Conservation (phyloP, 1,140 invertebrate species). For the Tetramorium simillimum region DNA sequence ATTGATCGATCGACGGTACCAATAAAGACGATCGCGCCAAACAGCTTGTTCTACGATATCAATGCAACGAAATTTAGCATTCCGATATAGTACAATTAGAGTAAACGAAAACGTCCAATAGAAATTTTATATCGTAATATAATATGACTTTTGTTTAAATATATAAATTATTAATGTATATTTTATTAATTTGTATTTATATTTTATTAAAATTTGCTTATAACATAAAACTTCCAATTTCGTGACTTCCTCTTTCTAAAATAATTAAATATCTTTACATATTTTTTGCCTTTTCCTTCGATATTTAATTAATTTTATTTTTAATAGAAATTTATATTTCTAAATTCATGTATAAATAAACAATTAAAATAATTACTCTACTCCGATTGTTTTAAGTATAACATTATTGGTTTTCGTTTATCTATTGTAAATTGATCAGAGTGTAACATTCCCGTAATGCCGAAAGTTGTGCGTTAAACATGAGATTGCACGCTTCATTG, state of each 20-base stretch:
- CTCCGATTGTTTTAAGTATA: not conserved
- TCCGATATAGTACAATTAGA: not conserved
- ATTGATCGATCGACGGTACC: slow-evolving; percentile 53
- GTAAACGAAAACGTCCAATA: not conserved
- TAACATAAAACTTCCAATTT: slow-evolving; percentile 10
- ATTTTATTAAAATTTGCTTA: not conserved
- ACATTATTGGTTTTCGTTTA: not conserved
- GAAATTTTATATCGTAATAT: not conserved
- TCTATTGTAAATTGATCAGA: slow-evolving; percentile 2
- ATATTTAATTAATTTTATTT: not conserved
- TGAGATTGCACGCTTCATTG: slow-evolving; percentile 33
- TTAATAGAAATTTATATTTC: not conserved
- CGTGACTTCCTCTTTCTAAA: not conserved
- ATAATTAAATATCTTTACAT: not conserved
- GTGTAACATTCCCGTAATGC: not conserved
- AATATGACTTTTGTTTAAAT: not conserved
- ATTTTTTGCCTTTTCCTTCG: not conserved
- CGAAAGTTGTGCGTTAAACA: slow-evolving; percentile 23
- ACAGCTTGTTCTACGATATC: not conserved
- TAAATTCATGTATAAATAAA: not conserved
- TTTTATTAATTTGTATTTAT: not conserved
- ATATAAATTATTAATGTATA: not conserved
- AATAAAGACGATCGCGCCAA: slow-evolving; percentile 13
- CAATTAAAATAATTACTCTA: not conserved
- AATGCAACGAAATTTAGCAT: slow-evolving; percentile 19